These are phyloP conservation scores for Conomelus anceps DNA, from an alignment of 2,888 invertebrate genomes.

Conservation along the genomic window DNA sequence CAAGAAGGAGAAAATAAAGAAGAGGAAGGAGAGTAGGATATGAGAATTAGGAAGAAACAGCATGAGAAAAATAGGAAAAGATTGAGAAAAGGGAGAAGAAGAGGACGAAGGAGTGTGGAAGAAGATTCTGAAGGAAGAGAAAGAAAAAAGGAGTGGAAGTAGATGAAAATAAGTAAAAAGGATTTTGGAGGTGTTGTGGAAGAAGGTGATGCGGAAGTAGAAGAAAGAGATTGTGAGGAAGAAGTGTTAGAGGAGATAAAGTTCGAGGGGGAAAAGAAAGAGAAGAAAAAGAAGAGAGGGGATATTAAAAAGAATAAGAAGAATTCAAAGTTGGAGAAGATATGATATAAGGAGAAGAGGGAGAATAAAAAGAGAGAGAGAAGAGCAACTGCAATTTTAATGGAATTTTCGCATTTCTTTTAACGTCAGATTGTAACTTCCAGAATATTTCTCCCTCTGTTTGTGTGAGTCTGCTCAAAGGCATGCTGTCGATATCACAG, in stretches of 20 bases:
- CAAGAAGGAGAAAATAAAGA: not conserved
- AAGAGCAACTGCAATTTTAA: not conserved
- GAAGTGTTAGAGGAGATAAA: not conserved
- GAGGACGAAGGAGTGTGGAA: not conserved
- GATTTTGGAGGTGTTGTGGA: no score
- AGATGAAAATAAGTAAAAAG: not conserved
- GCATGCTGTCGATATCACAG: not conserved
- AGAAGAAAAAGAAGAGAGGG: not conserved
- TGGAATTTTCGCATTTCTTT: not conserved
- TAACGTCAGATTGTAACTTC: not conserved
- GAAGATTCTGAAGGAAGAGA: not conserved
- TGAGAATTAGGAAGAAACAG: not conserved
- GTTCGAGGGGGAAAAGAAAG: not conserved
- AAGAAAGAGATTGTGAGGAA: not conserved
- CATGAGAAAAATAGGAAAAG: not conserved
- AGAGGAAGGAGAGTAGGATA: not conserved
- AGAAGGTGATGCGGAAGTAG: not conserved
- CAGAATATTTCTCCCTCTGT: not conserved
- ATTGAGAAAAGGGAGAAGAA: not conserved
- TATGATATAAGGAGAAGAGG: not conserved
- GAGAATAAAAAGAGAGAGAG: not conserved
- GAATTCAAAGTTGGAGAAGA: not conserved
- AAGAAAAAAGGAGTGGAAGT: not conserved
- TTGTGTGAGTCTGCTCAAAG: not conserved
- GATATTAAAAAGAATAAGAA: not conserved